Evolutionary conservation across 2,888 invertebrate species (phyloP).

Genomic region (Elmis aenea): DNA sequence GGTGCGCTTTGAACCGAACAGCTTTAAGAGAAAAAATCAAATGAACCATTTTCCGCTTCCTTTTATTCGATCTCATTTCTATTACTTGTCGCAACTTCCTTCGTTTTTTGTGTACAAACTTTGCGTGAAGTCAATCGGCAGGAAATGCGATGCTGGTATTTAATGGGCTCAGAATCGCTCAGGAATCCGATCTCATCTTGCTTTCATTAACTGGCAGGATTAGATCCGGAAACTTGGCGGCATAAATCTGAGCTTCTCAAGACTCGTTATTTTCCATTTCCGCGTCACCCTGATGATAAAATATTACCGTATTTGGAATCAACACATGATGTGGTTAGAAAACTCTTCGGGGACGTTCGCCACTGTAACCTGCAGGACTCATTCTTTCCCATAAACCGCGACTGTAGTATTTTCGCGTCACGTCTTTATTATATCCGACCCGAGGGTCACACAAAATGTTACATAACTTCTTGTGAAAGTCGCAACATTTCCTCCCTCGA

Average conservation of each 20-base stretch:
- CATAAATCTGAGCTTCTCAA: conserved; percentile 34
- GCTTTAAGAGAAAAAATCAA: conserved; percentile 30
- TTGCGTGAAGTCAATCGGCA: conserved; percentile 39
- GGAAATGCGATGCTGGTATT: conserved; percentile 36
- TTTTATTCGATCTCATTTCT: conserved; percentile 39
- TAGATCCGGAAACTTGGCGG: conserved; percentile 38
- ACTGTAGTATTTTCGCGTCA: conserved; percentile 46
- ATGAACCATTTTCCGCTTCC: conserved; percentile 36
- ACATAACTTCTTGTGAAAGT: conserved; percentile 50
- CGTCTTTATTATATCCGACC: conserved; percentile 50
- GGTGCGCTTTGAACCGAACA: conserved; percentile 9
- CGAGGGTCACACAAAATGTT: conserved; percentile 46
- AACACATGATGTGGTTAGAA: conserved; percentile 36
- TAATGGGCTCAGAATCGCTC: conserved; percentile 38
- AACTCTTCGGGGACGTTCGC: conserved; percentile 34
- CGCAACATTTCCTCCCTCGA: conserved; percentile 38
- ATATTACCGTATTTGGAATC: conserved; percentile 37
- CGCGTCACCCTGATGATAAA: conserved; percentile 37
- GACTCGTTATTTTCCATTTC: conserved; percentile 34
- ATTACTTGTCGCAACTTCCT: conserved; percentile 34
- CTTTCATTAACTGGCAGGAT: conserved; percentile 37
- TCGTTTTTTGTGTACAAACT: conserved; percentile 40
- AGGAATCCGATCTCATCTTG: conserved; percentile 38
- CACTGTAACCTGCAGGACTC: conserved; percentile 31
- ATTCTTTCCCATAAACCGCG: conserved; percentile 45